A percentile compares a stretch with the other conserved stretches of the same genome.
These are phyloP conservation scores for Andrena praecox DNA, from an alignment of 2,888 invertebrate genomes.

Conservation along the genomic window DNA sequence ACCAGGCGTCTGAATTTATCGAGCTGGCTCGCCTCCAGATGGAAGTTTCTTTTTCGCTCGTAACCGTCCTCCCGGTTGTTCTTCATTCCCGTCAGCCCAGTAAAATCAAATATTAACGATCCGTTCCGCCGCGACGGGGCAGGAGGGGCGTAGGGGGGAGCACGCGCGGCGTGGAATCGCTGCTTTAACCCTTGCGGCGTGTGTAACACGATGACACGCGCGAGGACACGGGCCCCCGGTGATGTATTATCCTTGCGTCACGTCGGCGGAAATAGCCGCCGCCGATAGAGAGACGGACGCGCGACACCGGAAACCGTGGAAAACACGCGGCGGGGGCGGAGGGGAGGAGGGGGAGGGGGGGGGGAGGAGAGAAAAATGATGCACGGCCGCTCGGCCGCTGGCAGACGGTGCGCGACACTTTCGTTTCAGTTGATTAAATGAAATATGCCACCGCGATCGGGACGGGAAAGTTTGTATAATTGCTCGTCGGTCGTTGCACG, in stretches of 20 bases:
- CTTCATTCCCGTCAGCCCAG: conserved; percentile 62
- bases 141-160: conserved; percentile 13
- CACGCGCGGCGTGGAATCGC: conserved; percentile 29
- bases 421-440: conserved; percentile 47
- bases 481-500: conserved; percentile 21
- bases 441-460: conserved; percentile 32
- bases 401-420: conserved; percentile 13
- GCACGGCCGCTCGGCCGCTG: background rate
- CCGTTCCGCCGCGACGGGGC: conserved; percentile 9
- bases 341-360: background rate
- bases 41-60: conserved; percentile 52
- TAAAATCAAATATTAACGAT: conserved; percentile 75
- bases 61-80: conserved; percentile 50
- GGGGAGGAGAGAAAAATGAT: conserved; percentile 29
- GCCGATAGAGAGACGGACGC: conserved; percentile 40
- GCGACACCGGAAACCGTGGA: conserved; percentile 9
- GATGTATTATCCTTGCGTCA: conserved; percentile 61
- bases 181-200: conserved; percentile 49
- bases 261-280: conserved; percentile 46
- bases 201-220: conserved; percentile 48
- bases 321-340: background rate
- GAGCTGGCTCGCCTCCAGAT: conserved; percentile 67
- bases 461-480: conserved; percentile 15
- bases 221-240: conserved; percentile 31
- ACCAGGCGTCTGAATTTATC: conserved; percentile 68